Conservation (phyloP, 2,797 vertebrate species). For the Hemibagrus guttatus region DNA sequence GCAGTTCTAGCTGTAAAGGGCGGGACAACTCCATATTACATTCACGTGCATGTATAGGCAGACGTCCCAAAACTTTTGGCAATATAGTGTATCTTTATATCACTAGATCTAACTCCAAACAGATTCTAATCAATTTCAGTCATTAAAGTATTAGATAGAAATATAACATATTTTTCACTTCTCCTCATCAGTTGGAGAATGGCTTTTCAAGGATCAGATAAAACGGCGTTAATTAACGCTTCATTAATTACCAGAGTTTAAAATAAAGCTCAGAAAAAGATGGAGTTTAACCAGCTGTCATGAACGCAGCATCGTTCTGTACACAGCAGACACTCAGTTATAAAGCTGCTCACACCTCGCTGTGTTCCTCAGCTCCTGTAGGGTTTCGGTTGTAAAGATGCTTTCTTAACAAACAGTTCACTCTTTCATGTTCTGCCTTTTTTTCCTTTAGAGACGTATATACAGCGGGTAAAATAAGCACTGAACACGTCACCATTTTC, state of each 20-base stretch:
- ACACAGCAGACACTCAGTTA: background rate
- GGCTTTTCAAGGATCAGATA: background rate
- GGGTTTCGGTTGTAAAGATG: no score
- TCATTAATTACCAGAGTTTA: background rate
- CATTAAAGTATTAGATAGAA: background rate
- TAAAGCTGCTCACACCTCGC: background rate
- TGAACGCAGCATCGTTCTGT: background rate
- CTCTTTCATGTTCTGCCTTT: background rate
- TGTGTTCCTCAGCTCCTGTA: background rate
- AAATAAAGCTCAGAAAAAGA: background rate
- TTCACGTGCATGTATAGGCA: no score
- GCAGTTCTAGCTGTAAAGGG: no score
- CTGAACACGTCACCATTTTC: no score
- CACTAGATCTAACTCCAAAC: background rate
- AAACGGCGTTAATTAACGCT: background rate
- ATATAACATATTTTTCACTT: background rate
- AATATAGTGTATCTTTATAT: background rate
- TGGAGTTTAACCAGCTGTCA: background rate
- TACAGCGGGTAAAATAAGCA: no score
- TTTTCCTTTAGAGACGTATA: background rate
- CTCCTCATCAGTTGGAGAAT: background rate
- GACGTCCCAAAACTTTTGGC: no score
- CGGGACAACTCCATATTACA: no score
- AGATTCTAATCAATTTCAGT: background rate
- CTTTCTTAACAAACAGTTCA: background rate